Evolutionary conservation across 2,797 vertebrate species (phyloP), one percentile per base, ranked within the genome.

Genomic region (Tiaroga cobitis): DNA sequence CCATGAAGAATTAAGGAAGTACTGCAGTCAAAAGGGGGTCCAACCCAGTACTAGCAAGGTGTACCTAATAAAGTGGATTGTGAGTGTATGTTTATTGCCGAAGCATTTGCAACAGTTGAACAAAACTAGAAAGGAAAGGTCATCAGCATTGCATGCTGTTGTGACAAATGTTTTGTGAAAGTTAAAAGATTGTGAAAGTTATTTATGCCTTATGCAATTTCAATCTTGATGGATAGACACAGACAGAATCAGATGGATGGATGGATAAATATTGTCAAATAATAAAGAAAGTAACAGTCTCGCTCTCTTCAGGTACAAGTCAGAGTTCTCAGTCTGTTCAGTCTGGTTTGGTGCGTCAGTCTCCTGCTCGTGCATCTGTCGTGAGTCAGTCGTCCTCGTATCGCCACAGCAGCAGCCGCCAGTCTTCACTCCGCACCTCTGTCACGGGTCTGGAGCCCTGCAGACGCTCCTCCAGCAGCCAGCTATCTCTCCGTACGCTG

Each of bases 241-340:
- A 34, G 49, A 54, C 29, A 4, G 19, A 16, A 13, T 16, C 6
- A 21, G 29, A 75, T 0, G 0, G 18, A 51, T 43, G 15, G 46
- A 5, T 46, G 46, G 29, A 18, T 26, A 26, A 34, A 61, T 41
- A 16, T 29, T 29, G 5, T 29, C 5, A 63, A 63, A 70, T 68
- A 21, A 37, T 8, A 34, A 24, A 75, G 10, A 8, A 19, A 41
- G 15, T 78, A 63, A 63, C 49, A 10, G 24, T 63, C 61, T 29
- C 68, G 49, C 21, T 74, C 4, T 21, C 69, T 81, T 10, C 89
- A 99, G 98, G 97, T 91, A 98, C 97, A 74, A 99, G 98, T 94
- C 97, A 97, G 92, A 99, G 98, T 88, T 95, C 96, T 70, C 98
- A 99, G 92, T 99, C 97, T 0, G 97, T 99, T 37, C 98, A 97